phyloP scores from a whole-genome alignment of 2,113 vertebrate genomes.

The Cyanoramphus novaezelandiae region DNA sequence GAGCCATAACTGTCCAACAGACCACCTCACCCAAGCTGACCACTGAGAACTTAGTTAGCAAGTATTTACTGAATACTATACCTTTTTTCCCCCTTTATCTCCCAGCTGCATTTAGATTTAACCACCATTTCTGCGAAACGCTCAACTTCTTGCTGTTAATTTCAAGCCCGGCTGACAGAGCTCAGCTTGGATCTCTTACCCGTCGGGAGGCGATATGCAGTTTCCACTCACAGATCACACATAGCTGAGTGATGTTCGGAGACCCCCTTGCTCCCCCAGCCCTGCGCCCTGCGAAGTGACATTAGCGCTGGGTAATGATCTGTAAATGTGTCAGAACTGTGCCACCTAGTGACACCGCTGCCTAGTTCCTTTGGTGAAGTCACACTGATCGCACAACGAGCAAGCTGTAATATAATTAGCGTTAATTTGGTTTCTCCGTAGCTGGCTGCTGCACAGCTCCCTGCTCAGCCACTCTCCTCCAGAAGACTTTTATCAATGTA shows the following conservation, averaged over 20 bases:
- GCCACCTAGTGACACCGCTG: slow-evolving; percentile 79
- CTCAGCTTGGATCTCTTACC: slow-evolving; percentile 49
- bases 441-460: slow-evolving; percentile 34
- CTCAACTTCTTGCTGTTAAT: slow-evolving; percentile 44
- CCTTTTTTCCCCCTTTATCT: background rate
- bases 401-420: slow-evolving; percentile 73
- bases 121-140: background rate
- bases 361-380: slow-evolving; percentile 68
- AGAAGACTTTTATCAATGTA: background rate
- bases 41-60: fast-evolving
- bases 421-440: slow-evolving; percentile 75
- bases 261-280: slow-evolving; percentile 25
- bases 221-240: slow-evolving; percentile 59
- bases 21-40: background rate
- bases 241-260: slow-evolving; percentile 39
- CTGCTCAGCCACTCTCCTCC: background rate
- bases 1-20: too few species aligned
- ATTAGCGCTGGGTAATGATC: slow-evolving; percentile 75
- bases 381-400: slow-evolving; percentile 70
- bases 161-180: slow-evolving; percentile 54
- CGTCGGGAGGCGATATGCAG: slow-evolving; percentile 14
- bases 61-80: background rate
- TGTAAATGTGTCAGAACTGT: slow-evolving; percentile 82
- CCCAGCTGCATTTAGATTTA: background rate
- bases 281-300: slow-evolving; percentile 59